These are phyloP conservation scores for Zaprionus lachaisei DNA, from an alignment of 1,140 invertebrate genomes.

Conservation along the genomic window DNA sequence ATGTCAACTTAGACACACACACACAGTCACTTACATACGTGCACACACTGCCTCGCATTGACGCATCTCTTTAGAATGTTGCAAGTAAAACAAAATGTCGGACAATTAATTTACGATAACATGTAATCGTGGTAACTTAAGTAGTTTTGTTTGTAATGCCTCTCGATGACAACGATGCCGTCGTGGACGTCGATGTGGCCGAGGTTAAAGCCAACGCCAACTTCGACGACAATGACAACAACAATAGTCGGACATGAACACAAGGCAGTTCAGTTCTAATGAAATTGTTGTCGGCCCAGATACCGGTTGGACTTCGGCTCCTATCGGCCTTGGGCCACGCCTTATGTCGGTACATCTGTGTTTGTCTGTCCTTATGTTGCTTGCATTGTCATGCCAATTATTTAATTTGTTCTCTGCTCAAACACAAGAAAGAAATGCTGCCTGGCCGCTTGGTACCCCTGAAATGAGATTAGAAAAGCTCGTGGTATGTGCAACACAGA, in stretches of 20 bases:
- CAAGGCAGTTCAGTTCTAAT: slow-evolving; percentile 66
- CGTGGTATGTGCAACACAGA: slow-evolving; percentile 22
- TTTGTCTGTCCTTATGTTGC: slow-evolving; percentile 25
- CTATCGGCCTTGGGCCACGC: slow-evolving; percentile 31
- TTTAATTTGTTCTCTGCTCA: slow-evolving; percentile 70
- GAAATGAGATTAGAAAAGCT: slow-evolving; percentile 59
- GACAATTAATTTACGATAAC: slow-evolving; percentile 82
- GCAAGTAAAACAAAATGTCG: slow-evolving; percentile 78
- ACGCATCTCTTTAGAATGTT: slow-evolving; percentile 63
- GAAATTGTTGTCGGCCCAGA: slow-evolving; percentile 69
- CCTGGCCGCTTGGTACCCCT: slow-evolving; percentile 14
- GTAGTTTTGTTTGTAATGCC: slow-evolving; percentile 82
- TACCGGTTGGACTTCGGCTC: not conserved
- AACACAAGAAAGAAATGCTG: slow-evolving; percentile 37
- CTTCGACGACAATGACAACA: slow-evolving; percentile 34
- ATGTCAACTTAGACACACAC: too few relatives aligned
- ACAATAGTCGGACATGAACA: slow-evolving; percentile 40
- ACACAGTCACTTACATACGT: not conserved
- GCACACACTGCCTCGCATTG: slow-evolving; percentile 19
- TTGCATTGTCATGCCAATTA: slow-evolving; percentile 78
- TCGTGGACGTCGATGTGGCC: not conserved
- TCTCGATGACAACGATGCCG: slow-evolving; percentile 45
- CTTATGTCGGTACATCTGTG: slow-evolving; percentile 35
- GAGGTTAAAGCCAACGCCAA: too few relatives aligned
- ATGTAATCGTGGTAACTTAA: slow-evolving; percentile 81